A percentile compares a stretch with the other conserved stretches of the same genome.
These are phyloP conservation scores for Drosophila birchii DNA, from an alignment of 2,888 invertebrate genomes.

Conservation along the genomic window DNA sequence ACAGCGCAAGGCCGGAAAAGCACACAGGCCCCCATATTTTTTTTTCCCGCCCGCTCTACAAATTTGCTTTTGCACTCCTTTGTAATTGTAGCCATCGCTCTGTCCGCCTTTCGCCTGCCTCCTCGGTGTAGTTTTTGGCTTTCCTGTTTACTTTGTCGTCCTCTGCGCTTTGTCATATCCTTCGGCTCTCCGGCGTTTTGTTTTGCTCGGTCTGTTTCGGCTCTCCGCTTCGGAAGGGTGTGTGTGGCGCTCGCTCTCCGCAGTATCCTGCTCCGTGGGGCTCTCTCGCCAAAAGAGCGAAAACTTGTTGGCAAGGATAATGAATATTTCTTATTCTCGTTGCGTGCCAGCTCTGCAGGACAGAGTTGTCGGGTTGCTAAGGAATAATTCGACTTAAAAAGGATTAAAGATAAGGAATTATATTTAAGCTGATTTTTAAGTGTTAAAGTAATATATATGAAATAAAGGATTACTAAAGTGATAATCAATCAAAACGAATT, in stretches of 20 bases:
- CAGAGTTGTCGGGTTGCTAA: conserved; percentile 49
- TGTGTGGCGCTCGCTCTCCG: conserved; percentile 17
- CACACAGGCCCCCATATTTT: conserved; percentile 14
- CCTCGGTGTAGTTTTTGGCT: conserved; percentile 23
- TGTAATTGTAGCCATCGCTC: conserved; percentile 27
- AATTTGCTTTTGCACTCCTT: conserved; percentile 44
- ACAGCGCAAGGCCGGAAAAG: conserved; percentile 61
- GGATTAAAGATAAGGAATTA: background rate
- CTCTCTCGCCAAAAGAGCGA: conserved; percentile 46
- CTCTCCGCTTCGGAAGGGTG: conserved; percentile 9
- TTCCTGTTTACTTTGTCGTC: conserved; percentile 58
- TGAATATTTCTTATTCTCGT: conserved; percentile 40
- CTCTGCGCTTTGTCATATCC: conserved; percentile 31
- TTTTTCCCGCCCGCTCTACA: conserved; percentile 20
- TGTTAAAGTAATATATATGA: too few relatives aligned
- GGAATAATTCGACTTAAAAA: background rate
- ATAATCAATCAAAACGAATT: background rate
- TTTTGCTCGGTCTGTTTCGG: conserved; percentile 71
- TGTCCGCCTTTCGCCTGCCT: conserved; percentile 13
- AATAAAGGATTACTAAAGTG: too few relatives aligned
- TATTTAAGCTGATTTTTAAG: background rate
- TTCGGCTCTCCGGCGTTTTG: conserved; percentile 61
- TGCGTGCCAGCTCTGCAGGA: conserved; percentile 6
- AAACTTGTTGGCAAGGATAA: conserved; percentile 71
- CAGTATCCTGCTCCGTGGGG: background rate